Conservation (phyloP, 2,888 invertebrate species). For the Pammene aurita region DNA sequence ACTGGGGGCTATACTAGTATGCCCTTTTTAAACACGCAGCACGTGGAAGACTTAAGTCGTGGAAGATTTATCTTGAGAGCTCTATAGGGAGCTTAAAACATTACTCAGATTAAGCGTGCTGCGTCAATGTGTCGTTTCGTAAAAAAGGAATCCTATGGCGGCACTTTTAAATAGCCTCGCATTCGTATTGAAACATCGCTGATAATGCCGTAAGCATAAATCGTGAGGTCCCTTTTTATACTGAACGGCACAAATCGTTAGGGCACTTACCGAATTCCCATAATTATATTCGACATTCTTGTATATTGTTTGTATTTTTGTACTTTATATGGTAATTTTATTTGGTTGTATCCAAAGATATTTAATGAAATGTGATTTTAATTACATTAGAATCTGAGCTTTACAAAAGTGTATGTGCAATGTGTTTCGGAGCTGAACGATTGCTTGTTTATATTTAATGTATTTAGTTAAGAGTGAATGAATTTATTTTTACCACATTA, state of each 20-base stretch:
- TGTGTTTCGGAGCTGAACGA: constrained; percentile 61
- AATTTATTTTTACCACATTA: constrained; percentile 46
- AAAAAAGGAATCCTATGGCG: background rate
- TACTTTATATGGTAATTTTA: constrained; percentile 76
- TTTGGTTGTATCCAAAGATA: constrained; percentile 82
- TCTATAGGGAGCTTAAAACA: background rate
- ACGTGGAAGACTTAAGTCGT: background rate
- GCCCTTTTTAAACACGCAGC: background rate
- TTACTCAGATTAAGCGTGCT: background rate
- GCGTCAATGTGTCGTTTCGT: background rate
- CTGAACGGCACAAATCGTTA: constrained; percentile 26
- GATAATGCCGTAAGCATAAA: background rate
- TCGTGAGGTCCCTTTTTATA: background rate
- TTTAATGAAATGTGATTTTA: constrained; percentile 81
- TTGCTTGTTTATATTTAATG: constrained; percentile 63
- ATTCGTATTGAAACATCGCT: background rate
- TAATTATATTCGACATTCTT: constrained; percentile 65
- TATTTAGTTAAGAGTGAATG: constrained; percentile 48
- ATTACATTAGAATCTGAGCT: constrained; percentile 75
- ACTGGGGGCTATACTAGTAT: too few relatives aligned
- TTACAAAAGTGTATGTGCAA: constrained; percentile 78
- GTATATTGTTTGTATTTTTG: constrained; percentile 81
- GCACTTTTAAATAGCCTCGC: background rate
- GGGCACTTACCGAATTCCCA: constrained; percentile 52
- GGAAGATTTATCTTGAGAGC: background rate